Conservation (phyloP, 2,888 invertebrate genomes). For the Limnephilus auricula region DNA sequence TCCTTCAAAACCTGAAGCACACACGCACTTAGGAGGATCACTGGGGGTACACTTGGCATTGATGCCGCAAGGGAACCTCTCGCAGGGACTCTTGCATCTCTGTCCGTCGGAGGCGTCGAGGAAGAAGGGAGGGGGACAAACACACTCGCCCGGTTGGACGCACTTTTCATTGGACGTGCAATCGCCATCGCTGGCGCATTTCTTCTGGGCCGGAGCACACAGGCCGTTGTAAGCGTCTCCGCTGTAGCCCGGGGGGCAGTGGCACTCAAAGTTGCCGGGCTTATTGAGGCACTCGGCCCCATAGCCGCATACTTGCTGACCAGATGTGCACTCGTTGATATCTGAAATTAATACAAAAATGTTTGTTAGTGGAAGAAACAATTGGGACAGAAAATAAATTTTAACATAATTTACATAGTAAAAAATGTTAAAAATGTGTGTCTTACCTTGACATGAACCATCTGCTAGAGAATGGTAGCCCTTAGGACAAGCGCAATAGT, state of each 20-base stretch:
- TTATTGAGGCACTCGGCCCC: constrained; percentile 92
- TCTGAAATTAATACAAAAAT: constrained; percentile 72
- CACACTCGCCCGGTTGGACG: constrained; percentile 93
- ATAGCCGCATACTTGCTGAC: constrained; percentile 87
- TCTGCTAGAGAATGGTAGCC: constrained; percentile 87
- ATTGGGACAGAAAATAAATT: neutral
- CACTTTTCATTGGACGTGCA: constrained; percentile 93
- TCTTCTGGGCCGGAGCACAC: constrained; percentile 89
- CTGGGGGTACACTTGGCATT: constrained; percentile 93
- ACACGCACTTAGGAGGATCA: constrained; percentile 93
- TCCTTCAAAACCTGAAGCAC: constrained; percentile 91
- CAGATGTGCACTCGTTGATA: constrained; percentile 89
- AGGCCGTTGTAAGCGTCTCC: constrained; percentile 90
- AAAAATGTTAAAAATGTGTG: neutral
- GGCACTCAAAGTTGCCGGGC: constrained; percentile 87
- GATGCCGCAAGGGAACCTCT: constrained; percentile 92
- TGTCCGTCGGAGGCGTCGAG: constrained; percentile 89
- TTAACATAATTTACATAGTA: neutral
- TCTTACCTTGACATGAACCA: constrained; percentile 84
- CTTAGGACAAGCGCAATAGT: constrained; percentile 95
- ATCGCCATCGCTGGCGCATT: constrained; percentile 89
- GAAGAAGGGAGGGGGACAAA: constrained; percentile 94
- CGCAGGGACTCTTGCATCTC: constrained; percentile 95
- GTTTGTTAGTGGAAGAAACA: neutral
- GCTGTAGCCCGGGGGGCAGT: constrained; percentile 88